Evolutionary conservation across 2,888 invertebrate species (phyloP).

Genomic region (Aleiodes alternator): DNA sequence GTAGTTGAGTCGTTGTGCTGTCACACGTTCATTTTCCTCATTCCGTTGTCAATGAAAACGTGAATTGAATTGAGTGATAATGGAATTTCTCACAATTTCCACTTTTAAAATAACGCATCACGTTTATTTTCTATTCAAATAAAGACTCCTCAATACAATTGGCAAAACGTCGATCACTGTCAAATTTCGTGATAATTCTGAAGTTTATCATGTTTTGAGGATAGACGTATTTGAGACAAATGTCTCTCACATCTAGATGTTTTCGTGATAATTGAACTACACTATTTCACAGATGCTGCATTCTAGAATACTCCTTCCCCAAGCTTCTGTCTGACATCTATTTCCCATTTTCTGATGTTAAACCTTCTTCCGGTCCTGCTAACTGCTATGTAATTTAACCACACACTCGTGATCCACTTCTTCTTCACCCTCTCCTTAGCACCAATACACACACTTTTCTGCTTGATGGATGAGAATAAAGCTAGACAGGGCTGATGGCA

Average conservation of each 20-base stretch:
- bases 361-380: background rate
- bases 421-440: background rate
- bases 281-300: constrained; percentile 1
- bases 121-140: constrained; percentile 12
- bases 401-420: background rate
- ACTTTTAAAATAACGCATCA: background rate
- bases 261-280: constrained; percentile 6
- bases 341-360: background rate
- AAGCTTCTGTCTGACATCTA: constrained; percentile 19
- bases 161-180: too few relatives aligned
- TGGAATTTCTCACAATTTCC: constrained; percentile 6
- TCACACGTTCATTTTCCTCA: constrained; percentile 20
- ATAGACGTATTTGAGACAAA: background rate
- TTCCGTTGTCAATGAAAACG: constrained; percentile 48
- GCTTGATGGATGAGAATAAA: constrained; percentile 28
- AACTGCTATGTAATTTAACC: constrained; percentile 23
- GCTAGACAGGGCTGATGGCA: constrained; percentile 25
- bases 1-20: constrained; percentile 18
- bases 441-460: background rate
- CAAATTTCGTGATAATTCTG: too few relatives aligned
- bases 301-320: background rate
- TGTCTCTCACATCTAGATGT: background rate
- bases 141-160: background rate
- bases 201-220: background rate
- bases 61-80: constrained; percentile 54